These are phyloP conservation scores for Cheilosia grossa DNA, from an alignment of 2,888 invertebrate species.

Conservation along the genomic window DNA sequence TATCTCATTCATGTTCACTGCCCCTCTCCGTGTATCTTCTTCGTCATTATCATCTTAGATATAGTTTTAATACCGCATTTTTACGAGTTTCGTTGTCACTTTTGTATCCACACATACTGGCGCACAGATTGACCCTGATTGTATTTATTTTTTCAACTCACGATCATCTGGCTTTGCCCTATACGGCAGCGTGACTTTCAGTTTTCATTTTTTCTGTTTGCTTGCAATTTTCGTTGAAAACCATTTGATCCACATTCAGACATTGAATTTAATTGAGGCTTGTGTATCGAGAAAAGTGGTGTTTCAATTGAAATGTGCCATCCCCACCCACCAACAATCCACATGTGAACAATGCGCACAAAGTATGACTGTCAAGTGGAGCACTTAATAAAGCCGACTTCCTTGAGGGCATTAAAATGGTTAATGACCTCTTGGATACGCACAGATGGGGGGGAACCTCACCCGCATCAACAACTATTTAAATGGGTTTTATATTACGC, in stretches of 20 bases:
- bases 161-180: conserved; percentile 40
- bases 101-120: conserved; percentile 32
- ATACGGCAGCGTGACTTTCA: conserved; percentile 53
- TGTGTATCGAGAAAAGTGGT: conserved; percentile 11
- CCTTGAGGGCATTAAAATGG: conserved; percentile 69
- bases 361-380: conserved; percentile 59
- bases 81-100: conserved; percentile 44
- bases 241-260: conserved; percentile 38
- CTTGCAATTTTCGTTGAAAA: conserved; percentile 36
- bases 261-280: conserved; percentile 2
- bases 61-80: conserved; percentile 9
- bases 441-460: background rate
- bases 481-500: conserved; percentile 42
- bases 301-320: conserved; percentile 60
- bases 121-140: conserved; percentile 59
- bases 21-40: background rate
- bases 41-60: background rate
- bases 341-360: background rate
- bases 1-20: conserved; percentile 23
- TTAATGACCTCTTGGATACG: conserved; percentile 58
- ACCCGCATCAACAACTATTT: background rate
- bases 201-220: conserved; percentile 27
- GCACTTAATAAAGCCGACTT: conserved; percentile 65
- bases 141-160: conserved; percentile 30
- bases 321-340: conserved; percentile 4